These are phyloP conservation scores for Drosophila auraria DNA, from an alignment of 1,140 invertebrate genomes.

Conservation along the genomic window DNA sequence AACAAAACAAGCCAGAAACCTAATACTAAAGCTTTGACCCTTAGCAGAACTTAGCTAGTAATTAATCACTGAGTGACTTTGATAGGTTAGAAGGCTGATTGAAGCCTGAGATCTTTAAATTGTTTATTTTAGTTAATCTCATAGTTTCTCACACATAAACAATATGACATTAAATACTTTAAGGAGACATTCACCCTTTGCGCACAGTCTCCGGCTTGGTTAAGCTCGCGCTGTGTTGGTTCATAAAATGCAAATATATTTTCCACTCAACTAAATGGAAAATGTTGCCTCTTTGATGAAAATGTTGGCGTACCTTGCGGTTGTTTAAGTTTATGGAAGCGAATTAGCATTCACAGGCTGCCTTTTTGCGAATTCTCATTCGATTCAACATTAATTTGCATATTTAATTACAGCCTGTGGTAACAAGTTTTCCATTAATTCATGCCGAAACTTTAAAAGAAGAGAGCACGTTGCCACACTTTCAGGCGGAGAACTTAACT, in stretches of 20 bases:
- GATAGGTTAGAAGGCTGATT: neutral
- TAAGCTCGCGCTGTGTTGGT: neutral
- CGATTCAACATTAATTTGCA: conserved; percentile 35
- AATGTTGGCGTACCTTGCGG: neutral
- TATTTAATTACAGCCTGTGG: conserved; percentile 32
- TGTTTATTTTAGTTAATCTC: neutral
- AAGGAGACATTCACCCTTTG: neutral
- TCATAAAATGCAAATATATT: conserved; percentile 20
- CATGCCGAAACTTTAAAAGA: conserved; percentile 27
- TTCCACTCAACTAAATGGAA: conserved; percentile 44
- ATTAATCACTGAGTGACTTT: neutral
- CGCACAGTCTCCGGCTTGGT: neutral
- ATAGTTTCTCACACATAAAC: no score
- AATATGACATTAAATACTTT: neutral
- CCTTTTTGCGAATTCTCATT: conserved; percentile 10
- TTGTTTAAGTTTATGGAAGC: conserved; percentile 10
- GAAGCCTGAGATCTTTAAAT: no score
- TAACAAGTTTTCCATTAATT: conserved; percentile 22
- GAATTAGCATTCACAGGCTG: conserved; percentile 15
- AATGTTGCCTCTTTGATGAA: conserved; percentile 18
- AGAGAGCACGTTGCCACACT: conserved; percentile 8
- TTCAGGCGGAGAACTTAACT: conserved; percentile 18
- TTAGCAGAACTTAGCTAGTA: no score
- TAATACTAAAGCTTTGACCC: neutral
- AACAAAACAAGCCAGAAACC: conserved; percentile 20